Percentiles rank a stretch among this genome's conserved stretches.
These are phyloP conservation scores for Pampus argenteus DNA, from an alignment of 2,797 vertebrate genomes.

Conservation along the genomic window DNA sequence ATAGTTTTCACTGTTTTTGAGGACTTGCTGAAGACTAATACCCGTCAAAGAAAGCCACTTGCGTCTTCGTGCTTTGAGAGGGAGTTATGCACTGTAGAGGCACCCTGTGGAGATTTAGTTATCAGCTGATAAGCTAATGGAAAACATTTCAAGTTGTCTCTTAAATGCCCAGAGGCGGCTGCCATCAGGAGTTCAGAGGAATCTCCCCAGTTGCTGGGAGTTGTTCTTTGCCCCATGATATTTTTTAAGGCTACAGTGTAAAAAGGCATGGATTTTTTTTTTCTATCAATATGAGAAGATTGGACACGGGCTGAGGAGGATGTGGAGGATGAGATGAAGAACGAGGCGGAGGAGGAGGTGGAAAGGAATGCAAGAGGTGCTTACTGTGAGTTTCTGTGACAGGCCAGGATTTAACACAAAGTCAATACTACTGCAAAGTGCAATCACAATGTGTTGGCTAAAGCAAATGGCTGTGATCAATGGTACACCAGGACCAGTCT, in stretches of 20 bases:
- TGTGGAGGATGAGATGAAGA: slow-evolving; percentile 34
- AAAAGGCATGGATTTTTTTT: not conserved
- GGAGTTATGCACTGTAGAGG: not conserved
- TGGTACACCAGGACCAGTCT: slow-evolving; percentile 46
- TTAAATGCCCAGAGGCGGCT: slow-evolving; percentile 20
- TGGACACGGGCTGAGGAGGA: slow-evolving; percentile 33
- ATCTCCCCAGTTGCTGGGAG: slow-evolving; percentile 29
- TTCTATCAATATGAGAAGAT: slow-evolving; percentile 33
- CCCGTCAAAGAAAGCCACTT: too few species aligned
- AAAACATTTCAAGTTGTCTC: slow-evolving; percentile 28
- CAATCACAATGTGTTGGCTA: slow-evolving; percentile 76
- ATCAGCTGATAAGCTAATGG: slow-evolving; percentile 30
- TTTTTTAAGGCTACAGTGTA: slow-evolving; percentile 19
- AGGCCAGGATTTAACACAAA: slow-evolving; percentile 76
- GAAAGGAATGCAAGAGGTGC: slow-evolving; percentile 51
- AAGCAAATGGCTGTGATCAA: slow-evolving; percentile 72
- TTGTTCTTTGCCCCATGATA: slow-evolving; percentile 25
- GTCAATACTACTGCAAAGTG: slow-evolving; percentile 77
- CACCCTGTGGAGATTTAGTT: slow-evolving; percentile 1
- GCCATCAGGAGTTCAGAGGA: slow-evolving; percentile 35
- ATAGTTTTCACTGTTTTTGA: too few species aligned
- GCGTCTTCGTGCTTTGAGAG: too few species aligned
- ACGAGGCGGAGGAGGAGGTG: slow-evolving; percentile 13
- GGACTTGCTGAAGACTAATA: too few species aligned
- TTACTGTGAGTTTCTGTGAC: slow-evolving; percentile 62